Conservation (phyloP, 2,888 invertebrate genomes). For the Yponomeuta malinellus region DNA sequence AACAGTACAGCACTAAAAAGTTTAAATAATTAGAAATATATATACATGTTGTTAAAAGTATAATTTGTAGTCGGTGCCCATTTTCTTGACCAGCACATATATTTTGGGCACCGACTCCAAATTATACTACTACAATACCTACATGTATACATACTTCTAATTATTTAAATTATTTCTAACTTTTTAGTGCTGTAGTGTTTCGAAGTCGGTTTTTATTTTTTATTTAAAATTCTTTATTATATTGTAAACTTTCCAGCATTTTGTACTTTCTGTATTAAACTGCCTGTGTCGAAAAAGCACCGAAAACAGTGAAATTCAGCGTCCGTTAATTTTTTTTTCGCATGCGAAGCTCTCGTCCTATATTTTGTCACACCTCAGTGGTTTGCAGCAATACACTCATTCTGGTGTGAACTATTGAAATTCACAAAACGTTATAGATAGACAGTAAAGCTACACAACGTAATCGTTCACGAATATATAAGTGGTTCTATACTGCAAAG, state of each 20-base stretch:
- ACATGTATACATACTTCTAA: no score
- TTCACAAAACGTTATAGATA: not conserved
- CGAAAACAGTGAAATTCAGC: conserved; percentile 49
- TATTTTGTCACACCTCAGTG: not conserved
- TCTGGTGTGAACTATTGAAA: conserved; percentile 22
- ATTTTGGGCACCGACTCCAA: no score
- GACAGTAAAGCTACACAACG: not conserved
- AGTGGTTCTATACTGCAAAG: not conserved
- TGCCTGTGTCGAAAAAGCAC: conserved; percentile 52
- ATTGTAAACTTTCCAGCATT: conserved; percentile 33
- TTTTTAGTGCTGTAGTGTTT: no score
- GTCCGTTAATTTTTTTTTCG: conserved; percentile 34
- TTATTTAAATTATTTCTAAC: no score
- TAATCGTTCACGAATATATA: not conserved
- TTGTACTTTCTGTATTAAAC: conserved; percentile 48
- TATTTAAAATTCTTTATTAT: conserved; percentile 11
- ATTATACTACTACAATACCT: no score
- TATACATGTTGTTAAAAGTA: no score
- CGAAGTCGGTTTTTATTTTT: no score
- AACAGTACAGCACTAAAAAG: no score
- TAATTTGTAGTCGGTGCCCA: no score
- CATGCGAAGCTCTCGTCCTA: conserved; percentile 16
- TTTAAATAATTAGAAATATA: no score
- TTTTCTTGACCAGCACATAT: no score
- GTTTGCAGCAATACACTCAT: conserved; percentile 23